Evolutionary conservation across 2,888 invertebrate genomes (phyloP).

Genomic region (Zhuqinia jingwanae): DNA sequence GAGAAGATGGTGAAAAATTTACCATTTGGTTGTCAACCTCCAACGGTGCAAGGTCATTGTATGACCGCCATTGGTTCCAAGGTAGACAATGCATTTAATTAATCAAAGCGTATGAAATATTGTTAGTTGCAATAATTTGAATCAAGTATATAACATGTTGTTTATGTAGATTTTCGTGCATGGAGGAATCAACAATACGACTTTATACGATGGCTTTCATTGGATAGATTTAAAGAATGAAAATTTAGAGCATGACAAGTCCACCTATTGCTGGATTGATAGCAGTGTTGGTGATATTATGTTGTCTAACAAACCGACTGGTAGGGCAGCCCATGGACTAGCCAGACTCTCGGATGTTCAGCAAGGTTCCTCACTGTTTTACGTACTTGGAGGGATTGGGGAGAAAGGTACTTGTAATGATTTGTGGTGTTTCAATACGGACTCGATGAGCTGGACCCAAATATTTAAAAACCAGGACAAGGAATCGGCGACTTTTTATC

Average conservation of each 20-base stretch:
- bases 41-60: conserved; percentile 71
- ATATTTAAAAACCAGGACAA: conserved; percentile 8
- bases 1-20: neutral
- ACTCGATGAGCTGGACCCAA: conserved; percentile 69
- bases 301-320: conserved; percentile 46
- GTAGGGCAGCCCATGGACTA: conserved; percentile 74
- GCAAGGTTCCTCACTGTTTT: conserved; percentile 47
- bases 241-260: conserved; percentile 24
- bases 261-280: conserved; percentile 60
- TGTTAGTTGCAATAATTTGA: too few relatives aligned
- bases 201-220: conserved; percentile 68
- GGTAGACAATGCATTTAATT: conserved; percentile 45
- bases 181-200: conserved; percentile 72
- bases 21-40: conserved; percentile 55
- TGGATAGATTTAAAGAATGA: conserved; percentile 67
- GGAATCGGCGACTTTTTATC: conserved; percentile 7
- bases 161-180: conserved; percentile 68
- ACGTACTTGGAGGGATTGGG: conserved; percentile 75
- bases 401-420: conserved; percentile 70
- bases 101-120: too few relatives aligned
- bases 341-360: conserved; percentile 44
- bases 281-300: neutral
- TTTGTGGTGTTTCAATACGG: conserved; percentile 71
- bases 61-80: conserved; percentile 74
- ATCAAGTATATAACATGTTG: neutral